Conservation (phyloP, 2,888 invertebrate species). For the Nomada fucata region DNA sequence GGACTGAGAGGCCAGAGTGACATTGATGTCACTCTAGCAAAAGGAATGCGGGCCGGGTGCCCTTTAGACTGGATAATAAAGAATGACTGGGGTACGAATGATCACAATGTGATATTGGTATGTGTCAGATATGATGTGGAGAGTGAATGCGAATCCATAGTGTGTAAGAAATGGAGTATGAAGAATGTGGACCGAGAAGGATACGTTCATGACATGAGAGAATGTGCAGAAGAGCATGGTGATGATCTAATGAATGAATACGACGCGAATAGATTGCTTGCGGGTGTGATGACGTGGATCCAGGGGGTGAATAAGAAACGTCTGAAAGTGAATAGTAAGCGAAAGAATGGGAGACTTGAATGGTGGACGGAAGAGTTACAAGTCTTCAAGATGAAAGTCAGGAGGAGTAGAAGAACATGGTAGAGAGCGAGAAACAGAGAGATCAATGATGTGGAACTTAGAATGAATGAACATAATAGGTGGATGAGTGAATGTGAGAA, state of each 20-base stretch:
- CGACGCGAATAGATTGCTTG: neutral
- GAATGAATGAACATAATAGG: neutral
- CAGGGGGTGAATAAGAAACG: too few relatives aligned
- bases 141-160: neutral
- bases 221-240: too few relatives aligned
- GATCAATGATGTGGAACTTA: neutral
- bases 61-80: neutral
- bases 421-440: neutral
- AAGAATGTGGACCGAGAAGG: neutral
- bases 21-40: constrained; percentile 32
- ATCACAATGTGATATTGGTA: constrained; percentile 15
- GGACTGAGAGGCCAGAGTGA: constrained; percentile 28
- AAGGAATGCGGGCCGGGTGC: neutral
- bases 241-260: neutral
- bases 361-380: constrained; percentile 23
- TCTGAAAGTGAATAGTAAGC: neutral
- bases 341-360: neutral
- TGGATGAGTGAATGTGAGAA: neutral
- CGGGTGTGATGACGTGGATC: neutral
- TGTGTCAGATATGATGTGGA: neutral
- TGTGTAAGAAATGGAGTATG: neutral
- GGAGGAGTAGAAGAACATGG: neutral
- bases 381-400: neutral
- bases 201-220: neutral
- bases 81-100: constrained; percentile 13